A percentile compares a stretch with the other conserved stretches of the same genome.
Evolutionary conservation across 2,113 vertebrate species (phyloP).

Genomic region (Gobius niger): DNA sequence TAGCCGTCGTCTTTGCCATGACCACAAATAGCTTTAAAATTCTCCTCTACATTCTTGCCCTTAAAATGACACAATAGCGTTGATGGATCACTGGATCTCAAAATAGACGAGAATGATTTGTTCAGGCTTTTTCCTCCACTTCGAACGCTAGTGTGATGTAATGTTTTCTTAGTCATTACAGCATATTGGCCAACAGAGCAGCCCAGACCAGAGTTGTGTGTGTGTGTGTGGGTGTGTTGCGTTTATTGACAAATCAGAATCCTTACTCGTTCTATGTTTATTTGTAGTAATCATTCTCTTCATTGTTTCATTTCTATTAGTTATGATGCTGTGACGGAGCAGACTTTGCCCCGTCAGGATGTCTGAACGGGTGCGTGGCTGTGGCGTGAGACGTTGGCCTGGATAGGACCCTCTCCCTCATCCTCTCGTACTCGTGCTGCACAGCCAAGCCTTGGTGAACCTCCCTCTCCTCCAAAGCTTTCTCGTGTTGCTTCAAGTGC

Average conservation of each 20-base stretch:
- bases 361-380: slow-evolving; percentile 78
- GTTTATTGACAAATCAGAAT: neutral
- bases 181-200: neutral
- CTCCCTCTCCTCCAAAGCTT: slow-evolving; percentile 71
- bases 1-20: neutral
- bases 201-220: neutral
- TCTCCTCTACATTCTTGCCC: neutral
- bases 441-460: slow-evolving; percentile 48
- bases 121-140: neutral
- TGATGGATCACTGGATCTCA: neutral
- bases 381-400: slow-evolving; percentile 8
- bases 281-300: neutral
- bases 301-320: neutral
- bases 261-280: neutral
- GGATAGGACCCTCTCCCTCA: slow-evolving; percentile 70
- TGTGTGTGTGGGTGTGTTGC: neutral
- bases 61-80: neutral
- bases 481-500: slow-evolving; percentile 44
- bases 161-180: neutral
- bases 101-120: neutral
- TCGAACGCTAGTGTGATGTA: slow-evolving; percentile 10
- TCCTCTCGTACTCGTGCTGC: slow-evolving; percentile 69
- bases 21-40: neutral
- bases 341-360: slow-evolving; percentile 48
- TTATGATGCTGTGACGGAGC: neutral